Conservation (phyloP, 2,888 invertebrate genomes). For the Leptopilina myrica region DNA sequence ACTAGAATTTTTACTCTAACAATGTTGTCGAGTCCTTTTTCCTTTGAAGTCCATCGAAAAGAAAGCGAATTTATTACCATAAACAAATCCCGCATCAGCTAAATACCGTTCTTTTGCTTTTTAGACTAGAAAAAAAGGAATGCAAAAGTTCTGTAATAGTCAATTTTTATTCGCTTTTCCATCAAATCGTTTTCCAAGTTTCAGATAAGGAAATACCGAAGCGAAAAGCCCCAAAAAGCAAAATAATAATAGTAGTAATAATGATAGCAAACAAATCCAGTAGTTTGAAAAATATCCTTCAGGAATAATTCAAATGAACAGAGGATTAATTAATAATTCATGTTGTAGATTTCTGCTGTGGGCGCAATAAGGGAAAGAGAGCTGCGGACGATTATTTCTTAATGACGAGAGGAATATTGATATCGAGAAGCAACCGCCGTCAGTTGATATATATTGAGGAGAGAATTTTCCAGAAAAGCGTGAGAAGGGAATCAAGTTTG, state of each 20-base stretch:
- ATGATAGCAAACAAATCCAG: too few relatives aligned
- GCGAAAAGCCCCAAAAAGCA: too few relatives aligned
- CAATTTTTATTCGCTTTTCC: neutral
- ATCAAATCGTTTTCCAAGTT: neutral
- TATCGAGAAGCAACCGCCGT: too few relatives aligned
- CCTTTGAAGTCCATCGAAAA: neutral
- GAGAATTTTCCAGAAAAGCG: constrained; percentile 25
- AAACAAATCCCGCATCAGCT: neutral
- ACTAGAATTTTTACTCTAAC: neutral
- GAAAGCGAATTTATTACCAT: constrained; percentile 12
- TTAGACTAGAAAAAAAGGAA: neutral
- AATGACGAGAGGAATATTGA: too few relatives aligned
- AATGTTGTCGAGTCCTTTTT: neutral
- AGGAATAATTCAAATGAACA: too few relatives aligned
- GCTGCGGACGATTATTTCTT: too few relatives aligned
- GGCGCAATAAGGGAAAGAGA: too few relatives aligned
- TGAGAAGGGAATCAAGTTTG: neutral
- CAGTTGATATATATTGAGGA: neutral
- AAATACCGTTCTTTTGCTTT: neutral
- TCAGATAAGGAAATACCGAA: too few relatives aligned
- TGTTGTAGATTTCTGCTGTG: too few relatives aligned
- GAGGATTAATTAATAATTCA: too few relatives aligned
- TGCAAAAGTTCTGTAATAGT: neutral
- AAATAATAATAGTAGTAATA: too few relatives aligned
- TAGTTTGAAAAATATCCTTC: too few relatives aligned